Conservation (phyloP, 2,113 vertebrate genomes). For the Cyrtonyx montezumae region DNA sequence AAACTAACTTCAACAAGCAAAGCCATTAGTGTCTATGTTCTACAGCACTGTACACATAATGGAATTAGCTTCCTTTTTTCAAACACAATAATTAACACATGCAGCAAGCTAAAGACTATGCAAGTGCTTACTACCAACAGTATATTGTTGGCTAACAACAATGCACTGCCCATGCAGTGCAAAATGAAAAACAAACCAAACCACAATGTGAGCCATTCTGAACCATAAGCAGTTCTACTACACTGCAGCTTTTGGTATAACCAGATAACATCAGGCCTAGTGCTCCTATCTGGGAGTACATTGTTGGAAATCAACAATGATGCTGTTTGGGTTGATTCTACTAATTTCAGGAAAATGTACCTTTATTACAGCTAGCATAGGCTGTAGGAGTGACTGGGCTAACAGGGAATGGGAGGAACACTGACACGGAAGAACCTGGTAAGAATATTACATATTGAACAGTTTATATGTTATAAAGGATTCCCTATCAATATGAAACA, state of each 20-base stretch:
- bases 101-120: constrained; percentile 57
- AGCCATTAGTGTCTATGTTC: constrained; percentile 57
- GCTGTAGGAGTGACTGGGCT: constrained; percentile 88
- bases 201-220: neutral
- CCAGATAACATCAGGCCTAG: neutral
- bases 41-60: constrained; percentile 4
- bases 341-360: constrained; percentile 81
- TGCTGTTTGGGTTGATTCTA: constrained; percentile 78
- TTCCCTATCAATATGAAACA: neutral
- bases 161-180: constrained; percentile 90
- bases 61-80: neutral
- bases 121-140: constrained; percentile 84
- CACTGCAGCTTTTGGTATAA: constrained; percentile 35
- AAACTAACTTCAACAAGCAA: constrained; percentile 43
- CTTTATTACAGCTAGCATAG: constrained; percentile 91
- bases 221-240: constrained; percentile 11
- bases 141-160: constrained; percentile 96
- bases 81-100: constrained; percentile 8
- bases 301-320: constrained; percentile 90
- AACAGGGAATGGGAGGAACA: constrained; percentile 90
- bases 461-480: constrained; percentile 25
- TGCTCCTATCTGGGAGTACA: constrained; percentile 82
- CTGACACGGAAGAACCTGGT: constrained; percentile 88
- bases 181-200: constrained; percentile 68
- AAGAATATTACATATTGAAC: constrained; percentile 80